phyloP scores from a whole-genome alignment of 1,140 invertebrate genomes.

The Drosophila funebris region DNA sequence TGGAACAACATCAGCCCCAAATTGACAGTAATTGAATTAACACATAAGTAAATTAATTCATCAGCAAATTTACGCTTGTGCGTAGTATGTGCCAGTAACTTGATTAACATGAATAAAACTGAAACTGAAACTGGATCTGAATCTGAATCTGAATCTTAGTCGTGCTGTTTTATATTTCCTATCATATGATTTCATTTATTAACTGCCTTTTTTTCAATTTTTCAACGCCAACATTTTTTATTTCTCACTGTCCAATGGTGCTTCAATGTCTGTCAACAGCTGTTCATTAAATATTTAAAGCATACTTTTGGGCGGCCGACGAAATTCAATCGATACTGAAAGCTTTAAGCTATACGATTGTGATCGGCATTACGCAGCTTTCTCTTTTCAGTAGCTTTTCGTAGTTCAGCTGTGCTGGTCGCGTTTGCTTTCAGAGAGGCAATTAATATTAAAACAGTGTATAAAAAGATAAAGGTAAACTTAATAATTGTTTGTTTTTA shows the following conservation, averaged over 20 bases:
- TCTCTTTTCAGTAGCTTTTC: constrained; percentile 39
- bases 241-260: not conserved
- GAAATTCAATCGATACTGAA: constrained; percentile 14
- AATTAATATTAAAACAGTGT: constrained; percentile 22
- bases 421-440: constrained; percentile 4
- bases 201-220: not conserved
- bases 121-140: not conserved
- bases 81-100: not conserved
- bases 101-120: not conserved
- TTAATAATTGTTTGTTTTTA: not conserved
- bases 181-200: not conserved
- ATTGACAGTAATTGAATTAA: constrained; percentile 39
- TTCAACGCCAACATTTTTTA: not conserved
- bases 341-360: constrained; percentile 25
- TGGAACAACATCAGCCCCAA: not conserved
- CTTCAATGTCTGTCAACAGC: constrained; percentile 3
- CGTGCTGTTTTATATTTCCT: not conserved
- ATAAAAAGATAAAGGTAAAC: constrained; percentile 3
- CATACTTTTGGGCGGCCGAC: constrained; percentile 40
- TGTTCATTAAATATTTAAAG: constrained; percentile 30
- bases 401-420: constrained; percentile 22
- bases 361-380: constrained; percentile 21
- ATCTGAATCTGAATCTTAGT: not conserved
- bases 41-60: constrained; percentile 44
- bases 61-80: constrained; percentile 21